A percentile compares a stretch with the other conserved stretches of the same genome.
Evolutionary conservation across 1,140 invertebrate genomes (phyloP).

Genomic region (Solenopsis invicta): DNA sequence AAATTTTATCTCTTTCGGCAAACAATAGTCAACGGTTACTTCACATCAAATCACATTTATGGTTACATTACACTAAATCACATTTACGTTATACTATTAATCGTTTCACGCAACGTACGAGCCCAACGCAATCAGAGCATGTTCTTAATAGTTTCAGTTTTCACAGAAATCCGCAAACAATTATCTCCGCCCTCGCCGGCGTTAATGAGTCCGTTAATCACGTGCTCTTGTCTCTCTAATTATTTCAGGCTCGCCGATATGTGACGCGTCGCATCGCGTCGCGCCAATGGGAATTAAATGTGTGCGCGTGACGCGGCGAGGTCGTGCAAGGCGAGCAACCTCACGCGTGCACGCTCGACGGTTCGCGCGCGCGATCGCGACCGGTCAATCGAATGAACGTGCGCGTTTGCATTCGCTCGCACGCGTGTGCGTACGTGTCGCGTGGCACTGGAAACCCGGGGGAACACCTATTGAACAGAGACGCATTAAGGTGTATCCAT

Average conservation of each 20-base stretch:
- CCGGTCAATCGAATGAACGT: constrained; percentile 29
- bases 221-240: constrained; percentile 17
- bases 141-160: background rate
- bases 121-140: background rate
- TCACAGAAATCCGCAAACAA: background rate
- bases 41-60: background rate
- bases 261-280: background rate
- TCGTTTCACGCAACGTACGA: background rate
- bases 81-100: background rate
- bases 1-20: background rate
- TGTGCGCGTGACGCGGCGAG: constrained; percentile 78
- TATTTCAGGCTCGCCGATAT: constrained; percentile 42
- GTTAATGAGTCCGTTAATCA: constrained; percentile 41
- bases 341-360: constrained; percentile 68
- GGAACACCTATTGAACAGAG: constrained; percentile 73
- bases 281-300: constrained; percentile 16
- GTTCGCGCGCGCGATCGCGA: constrained; percentile 29
- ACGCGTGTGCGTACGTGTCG: constrained; percentile 46
- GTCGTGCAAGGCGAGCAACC: constrained; percentile 82
- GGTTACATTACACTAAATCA: background rate
- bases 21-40: background rate
- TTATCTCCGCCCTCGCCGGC: background rate
- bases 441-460: constrained; percentile 68
- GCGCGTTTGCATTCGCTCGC: constrained; percentile 7
- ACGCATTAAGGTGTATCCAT: constrained; percentile 44